Evolutionary conservation across 2,888 invertebrate species (phyloP), one percentile per base, ranked within the genome.

Genomic region (Agonopterix alstromeriana): DNA sequence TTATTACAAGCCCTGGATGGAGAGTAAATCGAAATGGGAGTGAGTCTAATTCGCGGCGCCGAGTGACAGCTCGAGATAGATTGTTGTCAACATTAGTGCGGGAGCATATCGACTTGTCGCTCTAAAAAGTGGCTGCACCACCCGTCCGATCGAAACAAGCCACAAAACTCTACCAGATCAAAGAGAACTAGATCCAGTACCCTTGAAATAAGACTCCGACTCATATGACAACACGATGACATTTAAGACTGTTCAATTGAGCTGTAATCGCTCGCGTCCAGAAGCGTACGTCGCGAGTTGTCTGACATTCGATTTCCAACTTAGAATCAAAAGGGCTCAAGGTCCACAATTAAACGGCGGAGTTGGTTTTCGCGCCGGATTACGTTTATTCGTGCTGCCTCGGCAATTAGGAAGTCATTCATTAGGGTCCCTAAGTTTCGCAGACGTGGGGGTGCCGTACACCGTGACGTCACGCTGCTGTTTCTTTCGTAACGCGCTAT

Each of bases 391-490:
- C 80, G 82, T 83, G 80, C 76, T 75, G 77, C 75, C 69, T 82
- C 84, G 83, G 84, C 87, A 87, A 88, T 88, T 88, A 88, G 88
- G 88, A 87, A 88, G 88, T 88, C 80, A 78, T 86, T 88, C 88
- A 88, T 88, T 87, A 87, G 78, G 85, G 79, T 83, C 87, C 88
- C 86, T 86, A 87, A 87, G 86, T 87, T 88, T 84, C 73, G 85
- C 86, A 88, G 87, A 87, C 86, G 83, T 76, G 80, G 84, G 88
- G 88, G 87, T 88, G 85, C 85, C 81, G 72, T 65, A 43, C 69
- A 72, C 64, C 64, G 74, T 82, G 77, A 82, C 81, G 82, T 83
- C 81, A 80, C 66, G 59, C 57, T 60, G 59, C 57, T 60, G 69
- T 64, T 71, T 75, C 77, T 80, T 78, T 77, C 67, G 67, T 70